Base-by-base conservation (phyloP, 2,888 invertebrate genomes). In the Caradrina clavipalpis region DNA sequence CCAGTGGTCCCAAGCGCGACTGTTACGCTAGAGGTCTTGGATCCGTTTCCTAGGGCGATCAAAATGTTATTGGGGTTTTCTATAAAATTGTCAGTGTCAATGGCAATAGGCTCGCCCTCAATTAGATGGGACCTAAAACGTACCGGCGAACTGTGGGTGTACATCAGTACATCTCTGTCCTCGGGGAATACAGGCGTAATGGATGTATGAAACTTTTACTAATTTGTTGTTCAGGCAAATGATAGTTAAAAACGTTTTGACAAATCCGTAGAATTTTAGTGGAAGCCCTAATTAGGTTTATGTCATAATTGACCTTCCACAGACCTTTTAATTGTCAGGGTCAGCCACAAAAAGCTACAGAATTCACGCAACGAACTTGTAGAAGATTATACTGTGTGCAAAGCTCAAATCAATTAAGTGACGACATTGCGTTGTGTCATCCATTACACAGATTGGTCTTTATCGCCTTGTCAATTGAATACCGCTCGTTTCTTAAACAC, bases 401-500 rank as follows among this genome's bases (percentile, higher is more conserved):
- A 53, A 56, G 56, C 54, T 63, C 49, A 26, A 69, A 75, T 79
- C 69, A 78, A 69, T 77, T 74, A 63, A 66, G 35, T 69, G 49
- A 79, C 60, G 75, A 78, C 53, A 74, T 57, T 35, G 35, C 42
- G 62, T 74, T 63, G 60, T 63, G 68, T 56, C 68, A 76, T 31
- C 42, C 47, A 45, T 65, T 62, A 47, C 31, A 59, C 54, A 75
- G 73, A 75, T 72, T 72, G 58, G 42, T 31, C 13, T 67, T 64
- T 75, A 79, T 64, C 49, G 45, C 55, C 45, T 55, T 56, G 69
- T 79, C 47, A 64, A 78, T 80, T 80, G 71, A 59, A 19, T 45
- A 58, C 15, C n/a, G 35, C 63, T 67, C 63, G 50, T 66, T 64
- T 63, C n/a, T 63, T 54, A 57, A 61, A 57, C 31, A 10, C 59